These are phyloP conservation scores for Tadarida brasiliensis DNA, from an alignment of 2,797 vertebrate species.

Conservation along the genomic window DNA sequence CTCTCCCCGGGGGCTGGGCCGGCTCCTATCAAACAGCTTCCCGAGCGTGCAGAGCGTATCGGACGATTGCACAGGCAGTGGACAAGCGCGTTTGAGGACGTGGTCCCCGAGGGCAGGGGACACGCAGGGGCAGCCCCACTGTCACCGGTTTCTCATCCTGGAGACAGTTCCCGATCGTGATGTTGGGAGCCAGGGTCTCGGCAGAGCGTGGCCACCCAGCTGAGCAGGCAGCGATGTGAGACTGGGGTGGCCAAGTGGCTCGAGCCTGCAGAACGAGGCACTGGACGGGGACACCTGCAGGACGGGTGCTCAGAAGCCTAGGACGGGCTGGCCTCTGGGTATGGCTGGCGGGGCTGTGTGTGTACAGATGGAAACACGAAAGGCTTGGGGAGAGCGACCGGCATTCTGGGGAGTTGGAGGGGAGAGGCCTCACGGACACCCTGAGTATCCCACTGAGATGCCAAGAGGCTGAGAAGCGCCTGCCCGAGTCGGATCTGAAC, in stretches of 20 bases:
- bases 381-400: not conserved
- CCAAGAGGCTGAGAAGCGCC: fast-evolving
- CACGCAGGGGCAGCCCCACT: fast-evolving
- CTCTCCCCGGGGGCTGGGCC: too few relatives aligned
- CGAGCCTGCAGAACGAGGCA: not conserved
- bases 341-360: not conserved
- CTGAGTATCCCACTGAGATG: not conserved
- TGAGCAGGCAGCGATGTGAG: not conserved
- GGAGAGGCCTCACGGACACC: not conserved
- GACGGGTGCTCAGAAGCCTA: not conserved
- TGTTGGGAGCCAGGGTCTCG: not conserved
- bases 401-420: not conserved
- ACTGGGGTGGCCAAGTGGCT: not conserved
- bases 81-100: not conserved
- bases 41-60: fast-evolving
- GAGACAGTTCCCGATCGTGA: not conserved
- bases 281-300: fast-evolving
- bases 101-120: not conserved
- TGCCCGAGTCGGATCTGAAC: not conserved
- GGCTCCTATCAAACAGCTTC: not conserved
- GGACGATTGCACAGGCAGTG: fast-evolving
- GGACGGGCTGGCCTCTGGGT: fast-evolving
- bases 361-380: not conserved
- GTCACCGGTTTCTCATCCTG: fast-evolving
- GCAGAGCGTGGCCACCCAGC: fast-evolving